Conservation (phyloP, 2,113 vertebrate genomes). For the Macheiramphus alcinus region DNA sequence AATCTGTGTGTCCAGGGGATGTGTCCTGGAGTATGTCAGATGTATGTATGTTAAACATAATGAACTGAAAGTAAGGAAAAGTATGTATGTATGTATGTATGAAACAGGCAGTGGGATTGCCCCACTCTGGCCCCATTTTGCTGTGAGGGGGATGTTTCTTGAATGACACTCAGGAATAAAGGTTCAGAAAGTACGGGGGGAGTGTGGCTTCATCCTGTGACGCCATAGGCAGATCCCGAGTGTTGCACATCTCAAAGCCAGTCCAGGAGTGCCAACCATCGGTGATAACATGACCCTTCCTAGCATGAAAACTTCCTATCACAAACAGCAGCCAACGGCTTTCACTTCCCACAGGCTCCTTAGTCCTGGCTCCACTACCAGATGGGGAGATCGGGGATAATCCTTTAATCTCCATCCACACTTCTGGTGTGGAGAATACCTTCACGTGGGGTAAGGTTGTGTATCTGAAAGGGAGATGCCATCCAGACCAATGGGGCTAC, state of each 20-base stretch:
- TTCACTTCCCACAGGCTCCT: background rate
- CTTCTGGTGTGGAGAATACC: background rate
- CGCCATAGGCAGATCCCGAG: background rate
- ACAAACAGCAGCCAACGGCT: background rate
- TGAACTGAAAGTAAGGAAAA: background rate
- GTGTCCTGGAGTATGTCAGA: background rate
- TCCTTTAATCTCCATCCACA: background rate
- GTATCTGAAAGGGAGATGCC: background rate
- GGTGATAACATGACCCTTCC: background rate
- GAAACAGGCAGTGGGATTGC: background rate
- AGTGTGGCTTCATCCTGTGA: background rate
- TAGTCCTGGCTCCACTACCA: accelerated
- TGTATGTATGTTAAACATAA: background rate
- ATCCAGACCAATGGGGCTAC: background rate
- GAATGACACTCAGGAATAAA: background rate
- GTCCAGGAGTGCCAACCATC: background rate
- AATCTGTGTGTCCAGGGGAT: background rate
- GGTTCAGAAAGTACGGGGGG: background rate
- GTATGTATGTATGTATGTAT: background rate
- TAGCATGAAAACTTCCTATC: background rate
- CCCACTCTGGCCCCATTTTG: background rate
- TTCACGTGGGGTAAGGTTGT: background rate
- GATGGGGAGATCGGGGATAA: accelerated
- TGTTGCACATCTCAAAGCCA: background rate
- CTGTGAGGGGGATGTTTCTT: background rate